Base-by-base conservation (phyloP, 2,113 vertebrate genomes). In the Bambusicola thoracicus region DNA sequence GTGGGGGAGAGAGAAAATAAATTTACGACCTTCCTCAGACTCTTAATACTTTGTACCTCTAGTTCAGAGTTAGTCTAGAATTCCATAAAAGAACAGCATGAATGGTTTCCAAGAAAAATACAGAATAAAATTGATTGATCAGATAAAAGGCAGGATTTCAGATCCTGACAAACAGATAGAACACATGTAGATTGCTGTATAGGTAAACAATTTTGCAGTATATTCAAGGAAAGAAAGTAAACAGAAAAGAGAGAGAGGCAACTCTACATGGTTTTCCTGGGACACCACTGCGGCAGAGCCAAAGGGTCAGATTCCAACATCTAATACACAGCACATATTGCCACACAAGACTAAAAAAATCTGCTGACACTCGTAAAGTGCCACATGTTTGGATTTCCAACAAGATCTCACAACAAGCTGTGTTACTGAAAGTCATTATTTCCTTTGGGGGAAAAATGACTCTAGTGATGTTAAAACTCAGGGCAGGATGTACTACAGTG, bases 351-450 rank as follows among this genome's bases (percentile, higher is more conserved):
- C 68, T 91, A 3, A 90, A 72, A 89, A 86, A 74, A 88, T 90
- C 85, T 92, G 94, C 95, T 94, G 96, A 97, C 94, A 94, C 91
- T 96, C 32, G 46, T 96, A 97, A 97, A 97, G 46, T 87, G 94
- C 94, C 97, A 97, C 97, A 97, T 96, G 97, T 97, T 97, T 96
- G 95, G 92, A 96, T 94, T 96, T 96, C 94, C 95, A 95, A 82
- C 92, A 83, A 95, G 93, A 89, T 95, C 95, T 94, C 94, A 91
- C 95, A 96, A 95, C 94, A 96, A 89, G 96, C 93, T 92, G 92
- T 86, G 92, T 94, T 95, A 93, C 94, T 96, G 89, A 91, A 94
- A 96, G 94, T 86, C 95, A 80, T 96, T 97, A 96, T 96, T 96
- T 97, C 96, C 93, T 87, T 72, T 81, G 76, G 91, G 90, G 48